Percentiles rank a stretch among this genome's conserved stretches.
phyloP scores from a whole-genome alignment of 2,113 vertebrate genomes.

The Odobenus rosmarus region DNA sequence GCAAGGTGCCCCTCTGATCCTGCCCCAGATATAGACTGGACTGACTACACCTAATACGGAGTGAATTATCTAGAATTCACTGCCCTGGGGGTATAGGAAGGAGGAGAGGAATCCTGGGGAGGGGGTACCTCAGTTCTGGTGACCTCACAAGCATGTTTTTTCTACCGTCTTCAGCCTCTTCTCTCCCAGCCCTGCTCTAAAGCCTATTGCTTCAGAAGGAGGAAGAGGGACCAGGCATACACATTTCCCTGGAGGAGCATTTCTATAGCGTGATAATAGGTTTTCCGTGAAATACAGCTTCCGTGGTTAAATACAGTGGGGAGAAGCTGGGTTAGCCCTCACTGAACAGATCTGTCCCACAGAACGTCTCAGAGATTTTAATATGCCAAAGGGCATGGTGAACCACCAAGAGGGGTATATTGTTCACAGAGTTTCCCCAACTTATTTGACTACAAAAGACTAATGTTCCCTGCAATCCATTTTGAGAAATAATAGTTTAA shows the following conservation, averaged over 20 bases:
- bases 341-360: background rate
- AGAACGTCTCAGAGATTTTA: background rate
- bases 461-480: background rate
- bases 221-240: fast-evolving
- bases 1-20: background rate
- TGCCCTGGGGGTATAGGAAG: background rate
- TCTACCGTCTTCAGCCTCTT: background rate
- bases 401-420: background rate
- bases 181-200: background rate
- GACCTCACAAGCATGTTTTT: background rate
- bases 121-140: fast-evolving
- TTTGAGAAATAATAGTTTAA: background rate
- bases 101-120: background rate
- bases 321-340: background rate
- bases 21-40: background rate
- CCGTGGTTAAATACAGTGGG: background rate
- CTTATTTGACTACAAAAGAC: background rate
- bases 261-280: background rate
- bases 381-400: background rate
- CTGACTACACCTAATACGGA: background rate
- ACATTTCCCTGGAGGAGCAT: background rate
- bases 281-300: background rate
- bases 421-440: background rate
- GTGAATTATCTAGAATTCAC: background rate
- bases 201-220: background rate